Evolutionary conservation across 2,888 invertebrate species (phyloP).

Genomic region (Nephrocerus scutellatus): DNA sequence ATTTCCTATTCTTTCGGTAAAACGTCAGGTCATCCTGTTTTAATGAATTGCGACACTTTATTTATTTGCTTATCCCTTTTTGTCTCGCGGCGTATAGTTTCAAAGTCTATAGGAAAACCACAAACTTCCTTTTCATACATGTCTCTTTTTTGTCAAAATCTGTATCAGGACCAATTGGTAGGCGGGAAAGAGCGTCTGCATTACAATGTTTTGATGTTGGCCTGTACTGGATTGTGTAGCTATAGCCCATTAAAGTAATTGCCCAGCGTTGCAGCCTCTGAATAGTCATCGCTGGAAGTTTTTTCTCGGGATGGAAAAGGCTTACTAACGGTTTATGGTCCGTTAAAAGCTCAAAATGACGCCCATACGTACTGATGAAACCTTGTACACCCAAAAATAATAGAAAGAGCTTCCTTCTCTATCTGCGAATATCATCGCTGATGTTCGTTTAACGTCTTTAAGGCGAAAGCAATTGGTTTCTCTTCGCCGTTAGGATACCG

Average conservation of each 20-base stretch:
- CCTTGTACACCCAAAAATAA: conserved; percentile 14
- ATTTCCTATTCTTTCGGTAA: too few relatives aligned
- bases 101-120: conserved; percentile 1
- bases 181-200: conserved; percentile 9
- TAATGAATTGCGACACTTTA: conserved; percentile 2
- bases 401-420: conserved; percentile 16
- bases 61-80: conserved; percentile 5
- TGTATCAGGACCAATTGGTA: conserved; percentile 13
- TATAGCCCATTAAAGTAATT: conserved; percentile 11
- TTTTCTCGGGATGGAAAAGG: conserved; percentile 17
- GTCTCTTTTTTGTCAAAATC: conserved; percentile 4
- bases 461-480: too few relatives aligned
- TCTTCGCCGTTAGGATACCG: too few relatives aligned
- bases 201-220: too few relatives aligned
- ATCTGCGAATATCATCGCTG: too few relatives aligned
- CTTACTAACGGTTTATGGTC: conserved; percentile 17
- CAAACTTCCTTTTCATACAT: neutral
- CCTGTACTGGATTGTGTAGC: conserved; percentile 10
- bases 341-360: conserved; percentile 16
- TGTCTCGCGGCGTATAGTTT: conserved; percentile 7
- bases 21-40: conserved; percentile 7
- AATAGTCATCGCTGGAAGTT: conserved; percentile 17
- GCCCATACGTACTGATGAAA: conserved; percentile 17
- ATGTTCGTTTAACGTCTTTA: too few relatives aligned
- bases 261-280: conserved; percentile 18